These are phyloP conservation scores for Scalopus aquaticus DNA, from an alignment of 2,113 vertebrate genomes.

Conservation along the genomic window DNA sequence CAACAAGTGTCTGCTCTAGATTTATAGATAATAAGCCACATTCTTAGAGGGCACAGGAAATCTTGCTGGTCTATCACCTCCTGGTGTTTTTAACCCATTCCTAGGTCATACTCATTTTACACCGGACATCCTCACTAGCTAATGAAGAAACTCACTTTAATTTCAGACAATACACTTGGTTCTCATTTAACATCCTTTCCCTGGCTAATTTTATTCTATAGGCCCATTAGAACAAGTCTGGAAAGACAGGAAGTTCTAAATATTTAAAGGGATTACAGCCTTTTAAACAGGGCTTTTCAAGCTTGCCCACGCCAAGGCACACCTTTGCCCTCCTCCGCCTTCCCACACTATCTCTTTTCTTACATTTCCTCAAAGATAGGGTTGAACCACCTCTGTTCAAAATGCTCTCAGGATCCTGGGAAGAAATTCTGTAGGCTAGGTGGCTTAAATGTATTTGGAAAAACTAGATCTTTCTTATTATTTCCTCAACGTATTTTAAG, in stretches of 20 bases:
- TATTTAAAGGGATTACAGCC: not conserved
- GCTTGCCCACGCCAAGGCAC: not conserved
- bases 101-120: not conserved
- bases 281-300: not conserved
- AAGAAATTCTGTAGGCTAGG: not conserved
- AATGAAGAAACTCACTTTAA: not conserved
- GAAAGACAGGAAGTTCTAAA: not conserved
- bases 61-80: too few species aligned
- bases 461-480: not conserved
- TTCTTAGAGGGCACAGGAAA: not conserved
- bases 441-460: not conserved
- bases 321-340: not conserved
- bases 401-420: not conserved
- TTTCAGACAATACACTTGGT: not conserved
- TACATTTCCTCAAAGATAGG: not conserved
- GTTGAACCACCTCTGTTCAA: not conserved
- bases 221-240: not conserved
- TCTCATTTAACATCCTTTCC: not conserved
- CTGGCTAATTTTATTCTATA: rapidly evolving
- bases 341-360: not conserved
- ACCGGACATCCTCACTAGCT: not conserved
- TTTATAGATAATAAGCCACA: not conserved
- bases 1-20: not conserved
- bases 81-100: rapidly evolving
- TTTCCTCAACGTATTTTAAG: not conserved